Base-by-base conservation (phyloP, 1,140 invertebrate species). In the Atta texana region DNA sequence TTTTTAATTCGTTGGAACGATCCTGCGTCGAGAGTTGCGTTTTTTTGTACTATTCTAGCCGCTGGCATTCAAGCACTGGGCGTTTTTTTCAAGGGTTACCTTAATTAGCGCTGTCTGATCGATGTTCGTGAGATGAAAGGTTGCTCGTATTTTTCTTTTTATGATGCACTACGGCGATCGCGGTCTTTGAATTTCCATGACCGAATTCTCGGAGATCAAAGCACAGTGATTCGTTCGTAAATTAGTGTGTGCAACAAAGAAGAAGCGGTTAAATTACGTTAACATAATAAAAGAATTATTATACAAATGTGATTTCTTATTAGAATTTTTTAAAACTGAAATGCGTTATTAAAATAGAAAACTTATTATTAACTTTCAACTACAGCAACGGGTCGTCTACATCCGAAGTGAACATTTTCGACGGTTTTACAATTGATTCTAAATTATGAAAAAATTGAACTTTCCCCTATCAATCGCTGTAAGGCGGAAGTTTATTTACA, bases 101-200 rank as follows among this genome's bases (percentile, higher is more conserved):
- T 84, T 84, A 84, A 84, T 84, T 75, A 84, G 80, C 44, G 39
- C 57, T 84, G 69, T 75, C 80, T 84, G 55, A 84, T 84, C 80
- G 69, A 63, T 61, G 80, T 61, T 75, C 69, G 80, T 51, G 34
- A 51, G 69, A 84, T 84, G 80, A 84, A 75, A 82, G 80, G 80
- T 84, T 61, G 55, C 39, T 61, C 44, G 24, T 75, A 44, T 49
- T 84, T 75, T 71, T 61, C 10, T 6, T 61, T 84, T 61, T 74
- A 61, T 55, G 39, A 82, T 61, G 80, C 39, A 14, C 39, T 5
- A 51, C 18, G 39, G 39, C 55, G 3, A 74, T 84, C 24, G 39
- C 5, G 28, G n/a, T 72, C 66, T 82, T 59, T 72, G 51, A 71
- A 81, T 82, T 84, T 39, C 0, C 6, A n/a, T 39, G 51, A 71